These are phyloP conservation scores for Acridotheres tristis DNA, from an alignment of 2,797 vertebrate genomes.

Conservation along the genomic window DNA sequence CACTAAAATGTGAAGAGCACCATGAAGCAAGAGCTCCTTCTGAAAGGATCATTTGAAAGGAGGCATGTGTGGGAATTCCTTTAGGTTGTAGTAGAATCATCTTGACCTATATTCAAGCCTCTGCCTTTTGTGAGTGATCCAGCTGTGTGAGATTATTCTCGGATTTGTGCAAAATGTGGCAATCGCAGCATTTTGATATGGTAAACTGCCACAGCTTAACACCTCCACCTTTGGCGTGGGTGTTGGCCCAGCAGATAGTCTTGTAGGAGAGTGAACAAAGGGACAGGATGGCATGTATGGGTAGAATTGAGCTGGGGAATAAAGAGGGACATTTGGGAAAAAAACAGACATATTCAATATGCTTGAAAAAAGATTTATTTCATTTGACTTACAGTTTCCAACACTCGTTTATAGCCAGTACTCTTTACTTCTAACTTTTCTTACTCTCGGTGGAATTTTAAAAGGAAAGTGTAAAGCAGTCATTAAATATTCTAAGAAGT, in stretches of 20 bases:
- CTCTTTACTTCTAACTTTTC: not conserved
- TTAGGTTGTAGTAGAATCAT: not conserved
- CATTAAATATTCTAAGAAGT: not conserved
- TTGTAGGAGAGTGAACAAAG: not conserved
- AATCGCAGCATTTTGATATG: rapidly evolving
- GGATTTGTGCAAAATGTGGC: not conserved
- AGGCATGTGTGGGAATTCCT: not conserved
- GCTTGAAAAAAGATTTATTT: slow-evolving; percentile 52
- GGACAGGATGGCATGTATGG: no score
- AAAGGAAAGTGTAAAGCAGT: not conserved
- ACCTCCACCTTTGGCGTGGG: not conserved
- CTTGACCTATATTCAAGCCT: not conserved
- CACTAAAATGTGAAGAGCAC: not conserved
- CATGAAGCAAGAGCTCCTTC: not conserved
- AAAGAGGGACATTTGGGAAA: not conserved
- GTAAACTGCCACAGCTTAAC: not conserved
- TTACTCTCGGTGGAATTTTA: not conserved
- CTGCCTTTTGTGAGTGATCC: not conserved
- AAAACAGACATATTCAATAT: not conserved
- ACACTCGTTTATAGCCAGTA: not conserved
- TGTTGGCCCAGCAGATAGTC: not conserved
- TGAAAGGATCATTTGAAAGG: not conserved
- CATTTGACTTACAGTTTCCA: not conserved
- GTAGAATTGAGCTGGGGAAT: not conserved
- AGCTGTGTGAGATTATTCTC: not conserved